Evolutionary conservation across 2,888 invertebrate genomes (phyloP).

Genomic region (Epistrophe eligans): DNA sequence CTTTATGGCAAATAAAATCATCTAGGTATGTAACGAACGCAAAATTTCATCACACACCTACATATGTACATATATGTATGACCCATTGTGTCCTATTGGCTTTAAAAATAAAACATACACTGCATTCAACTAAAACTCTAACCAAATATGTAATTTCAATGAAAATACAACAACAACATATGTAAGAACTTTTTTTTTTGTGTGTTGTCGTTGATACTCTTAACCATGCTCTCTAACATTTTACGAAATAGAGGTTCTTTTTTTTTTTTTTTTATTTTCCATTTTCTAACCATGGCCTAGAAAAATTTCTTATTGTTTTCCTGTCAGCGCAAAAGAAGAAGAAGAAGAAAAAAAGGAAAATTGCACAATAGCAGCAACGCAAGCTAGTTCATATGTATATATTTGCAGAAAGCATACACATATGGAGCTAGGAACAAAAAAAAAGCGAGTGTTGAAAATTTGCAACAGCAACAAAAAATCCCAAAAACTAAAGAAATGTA

Average conservation of each 20-base stretch:
- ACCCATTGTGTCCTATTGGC: conserved; percentile 21
- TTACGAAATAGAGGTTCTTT: conserved; percentile 37
- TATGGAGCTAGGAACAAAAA: conserved; percentile 23
- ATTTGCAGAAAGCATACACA: conserved; percentile 11
- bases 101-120: not conserved
- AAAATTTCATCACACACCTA: not conserved
- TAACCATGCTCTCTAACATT: conserved; percentile 51
- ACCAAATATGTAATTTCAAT: conserved; percentile 28
- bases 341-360: conserved; percentile 16
- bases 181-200: conserved; percentile 15
- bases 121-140: not conserved
- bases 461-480: conserved; percentile 2
- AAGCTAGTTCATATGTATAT: not conserved
- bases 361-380: conserved; percentile 36
- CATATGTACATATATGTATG: not conserved
- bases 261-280: conserved; percentile 32
- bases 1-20: not conserved
- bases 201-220: conserved; percentile 41
- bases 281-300: conserved; percentile 70
- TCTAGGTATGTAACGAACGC: not conserved
- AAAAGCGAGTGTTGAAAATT: conserved; percentile 56
- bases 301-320: conserved; percentile 62
- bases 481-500: conserved; percentile 36
- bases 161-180: not conserved
- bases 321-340: conserved; percentile 56